These are phyloP conservation scores for Artemia sinica DNA, from an alignment of 2,888 invertebrate genomes.

Conservation along the genomic window DNA sequence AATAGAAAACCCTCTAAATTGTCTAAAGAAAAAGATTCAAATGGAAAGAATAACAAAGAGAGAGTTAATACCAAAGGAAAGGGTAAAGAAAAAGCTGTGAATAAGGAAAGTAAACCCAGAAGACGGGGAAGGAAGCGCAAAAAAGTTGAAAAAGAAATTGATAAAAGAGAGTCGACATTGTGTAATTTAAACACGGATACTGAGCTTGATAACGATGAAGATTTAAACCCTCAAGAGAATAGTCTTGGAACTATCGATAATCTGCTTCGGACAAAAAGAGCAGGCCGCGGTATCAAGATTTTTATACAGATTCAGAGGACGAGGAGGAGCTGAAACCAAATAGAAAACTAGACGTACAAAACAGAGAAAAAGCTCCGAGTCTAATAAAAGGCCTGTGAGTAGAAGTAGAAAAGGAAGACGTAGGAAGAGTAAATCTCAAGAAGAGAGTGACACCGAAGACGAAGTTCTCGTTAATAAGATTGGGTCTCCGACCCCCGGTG, in stretches of 20 bases:
- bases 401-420: slow-evolving; percentile 35
- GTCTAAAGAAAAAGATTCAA: neutral
- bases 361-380: slow-evolving; percentile 26
- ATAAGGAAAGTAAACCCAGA: no score
- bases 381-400: slow-evolving; percentile 30
- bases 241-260: neutral
- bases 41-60: no score
- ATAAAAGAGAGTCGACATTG: slow-evolving; percentile 24
- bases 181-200: neutral
- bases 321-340: neutral
- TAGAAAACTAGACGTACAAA: slow-evolving; percentile 27
- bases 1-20: slow-evolving; percentile 3
- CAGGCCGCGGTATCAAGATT: slow-evolving; percentile 16
- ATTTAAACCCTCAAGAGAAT: neutral
- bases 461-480: slow-evolving; percentile 19
- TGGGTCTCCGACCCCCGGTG: slow-evolving; percentile 18
- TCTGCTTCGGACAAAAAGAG: slow-evolving; percentile 16
- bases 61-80: no score
- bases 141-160: slow-evolving; percentile 28
- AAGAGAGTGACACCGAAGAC: slow-evolving; percentile 39
- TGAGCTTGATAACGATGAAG: neutral
- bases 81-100: no score
- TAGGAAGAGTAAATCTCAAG: slow-evolving; percentile 37
- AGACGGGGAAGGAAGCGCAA: slow-evolving; percentile 36
- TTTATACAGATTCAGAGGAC: neutral